These are phyloP conservation scores for Ferdinandea cuprea DNA, from an alignment of 2,888 invertebrate genomes.

Conservation along the genomic window DNA sequence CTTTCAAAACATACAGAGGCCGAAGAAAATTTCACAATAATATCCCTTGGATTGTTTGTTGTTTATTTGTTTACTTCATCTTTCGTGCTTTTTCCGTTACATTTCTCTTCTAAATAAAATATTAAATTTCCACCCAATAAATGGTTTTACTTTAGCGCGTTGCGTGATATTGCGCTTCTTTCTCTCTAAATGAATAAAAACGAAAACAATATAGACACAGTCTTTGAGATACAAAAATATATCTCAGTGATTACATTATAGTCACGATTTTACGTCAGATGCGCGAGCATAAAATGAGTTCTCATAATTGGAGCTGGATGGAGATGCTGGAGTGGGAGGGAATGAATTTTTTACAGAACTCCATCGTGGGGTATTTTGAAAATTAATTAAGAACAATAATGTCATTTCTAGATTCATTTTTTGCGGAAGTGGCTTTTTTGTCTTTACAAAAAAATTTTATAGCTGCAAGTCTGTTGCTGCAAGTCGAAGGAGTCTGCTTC, in stretches of 20 bases:
- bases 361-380: constrained; percentile 10
- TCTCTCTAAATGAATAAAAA: too few species aligned
- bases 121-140: constrained; percentile 53
- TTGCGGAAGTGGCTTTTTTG: constrained; percentile 17
- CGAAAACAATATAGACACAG: background rate
- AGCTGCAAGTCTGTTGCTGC: background rate
- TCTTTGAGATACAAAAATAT: constrained; percentile 6
- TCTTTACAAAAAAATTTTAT: background rate
- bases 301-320: background rate
- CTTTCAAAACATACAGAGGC: background rate
- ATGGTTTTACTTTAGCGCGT: background rate
- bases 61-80: constrained; percentile 17
- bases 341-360: constrained; percentile 1
- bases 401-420: constrained; percentile 13
- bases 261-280: constrained; percentile 68
- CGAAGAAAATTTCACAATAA: background rate
- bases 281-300: background rate
- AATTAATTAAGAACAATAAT: constrained; percentile 47
- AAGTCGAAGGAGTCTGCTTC: background rate
- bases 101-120: constrained; percentile 13
- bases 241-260: constrained; percentile 31
- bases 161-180: background rate
- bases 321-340: background rate
- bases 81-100: constrained; percentile 1
- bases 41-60: background rate